Percentiles rank a stretch among this genome's conserved stretches.
These are phyloP conservation scores for Tenebrosternarchus preto DNA, from an alignment of 2,113 vertebrate species.

Conservation along the genomic window DNA sequence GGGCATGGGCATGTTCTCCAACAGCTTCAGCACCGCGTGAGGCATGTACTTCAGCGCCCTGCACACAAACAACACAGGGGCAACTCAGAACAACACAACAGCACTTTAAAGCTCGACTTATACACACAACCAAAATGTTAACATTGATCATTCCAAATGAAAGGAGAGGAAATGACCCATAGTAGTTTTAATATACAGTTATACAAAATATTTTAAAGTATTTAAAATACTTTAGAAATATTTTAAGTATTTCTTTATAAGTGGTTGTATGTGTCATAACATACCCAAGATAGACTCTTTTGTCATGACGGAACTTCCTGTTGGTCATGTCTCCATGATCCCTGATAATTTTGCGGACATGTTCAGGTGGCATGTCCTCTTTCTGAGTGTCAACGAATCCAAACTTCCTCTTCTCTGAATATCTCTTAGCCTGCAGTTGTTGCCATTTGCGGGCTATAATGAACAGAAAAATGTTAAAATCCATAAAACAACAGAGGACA, in stretches of 20 bases:
- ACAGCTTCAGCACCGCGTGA: conserved; percentile 93
- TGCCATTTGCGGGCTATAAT: conserved; percentile 94
- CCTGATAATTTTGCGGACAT: conserved; percentile 97
- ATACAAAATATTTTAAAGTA: not conserved
- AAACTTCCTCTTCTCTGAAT: conserved; percentile 97
- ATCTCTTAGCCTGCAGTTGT: conserved; percentile 96
- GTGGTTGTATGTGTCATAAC: conserved; percentile 79
- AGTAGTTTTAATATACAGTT: not conserved
- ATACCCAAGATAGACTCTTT: conserved; percentile 96
- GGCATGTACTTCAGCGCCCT: conserved; percentile 99
- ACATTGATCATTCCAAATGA: too few species aligned
- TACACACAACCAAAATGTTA: too few species aligned
- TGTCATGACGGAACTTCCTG: conserved; percentile 97
- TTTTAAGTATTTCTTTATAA: not conserved
- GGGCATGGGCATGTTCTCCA: conserved; percentile 99
- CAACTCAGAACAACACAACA: not conserved
- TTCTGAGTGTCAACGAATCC: conserved; percentile 99
- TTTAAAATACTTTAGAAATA: too few species aligned
- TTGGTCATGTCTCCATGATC: conserved; percentile 99
- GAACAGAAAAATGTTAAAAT: not conserved
- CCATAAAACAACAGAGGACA: not conserved
- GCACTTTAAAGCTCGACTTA: too few species aligned
- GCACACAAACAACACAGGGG: not conserved
- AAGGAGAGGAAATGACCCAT: not conserved
- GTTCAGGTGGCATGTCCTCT: conserved; percentile 98